Conservation (phyloP, 2,113 vertebrate genomes). For the Proterorhinus semilunaris region DNA sequence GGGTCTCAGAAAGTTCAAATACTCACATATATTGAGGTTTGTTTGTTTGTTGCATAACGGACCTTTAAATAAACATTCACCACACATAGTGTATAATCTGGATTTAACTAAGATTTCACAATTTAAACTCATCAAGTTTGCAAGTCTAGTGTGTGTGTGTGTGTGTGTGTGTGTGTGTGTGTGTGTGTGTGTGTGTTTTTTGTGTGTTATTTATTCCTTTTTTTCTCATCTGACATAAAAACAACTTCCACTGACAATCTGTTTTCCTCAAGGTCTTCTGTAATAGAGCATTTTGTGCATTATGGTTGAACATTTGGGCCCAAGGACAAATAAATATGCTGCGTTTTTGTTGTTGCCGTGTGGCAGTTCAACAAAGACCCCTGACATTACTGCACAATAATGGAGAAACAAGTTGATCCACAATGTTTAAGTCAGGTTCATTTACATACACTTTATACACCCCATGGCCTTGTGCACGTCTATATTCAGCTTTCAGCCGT, state of each 20-base stretch:
- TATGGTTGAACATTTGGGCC: conserved; percentile 17
- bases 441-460: conserved; percentile 54
- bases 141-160: too few species aligned
- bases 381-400: conserved; percentile 26
- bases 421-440: conserved; percentile 42
- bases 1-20: too few species aligned
- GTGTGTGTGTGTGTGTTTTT: not conserved
- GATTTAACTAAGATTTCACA: too few species aligned
- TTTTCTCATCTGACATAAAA: conserved; percentile 35
- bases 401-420: conserved; percentile 51
- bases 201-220: conserved; percentile 13
- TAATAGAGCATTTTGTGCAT: conserved; percentile 44
- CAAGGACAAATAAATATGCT: conserved; percentile 34
- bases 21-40: too few species aligned
- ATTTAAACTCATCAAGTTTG: too few species aligned
- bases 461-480: conserved; percentile 33
- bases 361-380: conserved; percentile 30
- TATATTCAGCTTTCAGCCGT: conserved; percentile 53
- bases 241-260: conserved; percentile 26
- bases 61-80: too few species aligned
- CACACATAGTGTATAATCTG: too few species aligned
- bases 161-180: too few species aligned
- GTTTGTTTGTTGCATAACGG: too few species aligned
- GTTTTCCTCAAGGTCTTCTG: conserved; percentile 43
- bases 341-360: conserved; percentile 23